A percentile compares a stretch with the other conserved stretches of the same genome.
Evolutionary conservation across 2,797 vertebrate species (phyloP).

Genomic region (Chaunax sp.): DNA sequence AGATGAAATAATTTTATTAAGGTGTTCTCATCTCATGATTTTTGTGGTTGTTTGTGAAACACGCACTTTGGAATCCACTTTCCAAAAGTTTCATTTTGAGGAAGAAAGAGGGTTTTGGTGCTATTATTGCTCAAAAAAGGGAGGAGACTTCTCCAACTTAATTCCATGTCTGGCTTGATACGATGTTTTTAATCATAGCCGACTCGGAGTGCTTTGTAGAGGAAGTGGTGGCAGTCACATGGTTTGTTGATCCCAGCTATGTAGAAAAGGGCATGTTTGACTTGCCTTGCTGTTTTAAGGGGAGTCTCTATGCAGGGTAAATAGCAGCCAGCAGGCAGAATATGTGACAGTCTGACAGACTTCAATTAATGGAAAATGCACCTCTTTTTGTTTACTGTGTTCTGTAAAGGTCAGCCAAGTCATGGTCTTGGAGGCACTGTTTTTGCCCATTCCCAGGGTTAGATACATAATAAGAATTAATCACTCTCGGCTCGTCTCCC

Average conservation of each 20-base stretch:
- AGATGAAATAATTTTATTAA: too few relatives aligned
- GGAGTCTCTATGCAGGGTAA: conserved; percentile 92
- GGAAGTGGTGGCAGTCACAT: conserved; percentile 75
- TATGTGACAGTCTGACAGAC: conserved; percentile 86
- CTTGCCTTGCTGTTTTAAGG: conserved; percentile 83
- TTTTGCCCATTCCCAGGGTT: conserved; percentile 97
- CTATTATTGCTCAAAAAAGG: conserved; percentile 58
- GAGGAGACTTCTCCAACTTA: conserved; percentile 58
- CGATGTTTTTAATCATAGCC: conserved; percentile 76
- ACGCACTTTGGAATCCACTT: conserved; percentile 28
- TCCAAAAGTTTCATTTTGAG: conserved; percentile 43
- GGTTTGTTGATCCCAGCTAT: conserved; percentile 76
- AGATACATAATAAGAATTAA: conserved; percentile 97
- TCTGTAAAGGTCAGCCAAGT: conserved; percentile 92
- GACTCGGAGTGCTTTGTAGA: conserved; percentile 73
- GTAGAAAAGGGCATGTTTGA: conserved; percentile 85
- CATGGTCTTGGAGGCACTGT: conserved; percentile 90
- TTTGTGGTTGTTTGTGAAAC: too few relatives aligned
- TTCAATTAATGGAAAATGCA: conserved; percentile 93
- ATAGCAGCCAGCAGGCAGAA: conserved; percentile 86
- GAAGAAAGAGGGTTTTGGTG: conserved; percentile 4
- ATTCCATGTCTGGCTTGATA: conserved; percentile 68
- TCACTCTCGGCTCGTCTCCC: conserved; percentile 83
- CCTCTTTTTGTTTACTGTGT: conserved; percentile 93
- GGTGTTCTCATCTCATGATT: too few relatives aligned